phyloP scores from a whole-genome alignment of 2,888 invertebrate species.

The Epistrophe grossulariae region DNA sequence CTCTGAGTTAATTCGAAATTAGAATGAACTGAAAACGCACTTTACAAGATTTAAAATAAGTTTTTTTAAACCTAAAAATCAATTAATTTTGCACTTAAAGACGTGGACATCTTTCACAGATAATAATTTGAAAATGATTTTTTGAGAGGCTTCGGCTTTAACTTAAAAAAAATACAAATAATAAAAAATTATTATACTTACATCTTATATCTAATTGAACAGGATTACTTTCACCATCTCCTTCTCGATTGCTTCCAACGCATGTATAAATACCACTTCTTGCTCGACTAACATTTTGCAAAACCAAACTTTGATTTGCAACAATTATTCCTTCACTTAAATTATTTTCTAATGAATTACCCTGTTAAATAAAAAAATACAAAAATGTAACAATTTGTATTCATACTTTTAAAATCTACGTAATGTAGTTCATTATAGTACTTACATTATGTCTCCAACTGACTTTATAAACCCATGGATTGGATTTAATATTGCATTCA shows the following conservation, averaged over 20 bases:
- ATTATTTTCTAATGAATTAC: conserved; percentile 91
- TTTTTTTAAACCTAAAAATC: too few species aligned
- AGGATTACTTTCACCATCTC: conserved; percentile 94
- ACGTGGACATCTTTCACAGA: too few species aligned
- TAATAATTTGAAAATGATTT: too few species aligned
- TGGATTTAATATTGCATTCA: conserved; percentile 94
- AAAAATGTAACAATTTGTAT: too few species aligned
- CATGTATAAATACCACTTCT: conserved; percentile 94
- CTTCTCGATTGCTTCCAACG: conserved; percentile 94
- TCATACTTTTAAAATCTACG: too few species aligned
- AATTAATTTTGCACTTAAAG: too few species aligned
- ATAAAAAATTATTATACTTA: conserved; percentile 84
- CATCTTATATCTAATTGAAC: conserved; percentile 94
- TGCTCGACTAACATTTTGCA: conserved; percentile 91
- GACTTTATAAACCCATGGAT: conserved; percentile 92
- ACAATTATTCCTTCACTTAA: conserved; percentile 92
- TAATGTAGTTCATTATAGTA: too few species aligned
- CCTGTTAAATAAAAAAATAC: conserved; percentile 85
- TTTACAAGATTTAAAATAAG: too few species aligned
- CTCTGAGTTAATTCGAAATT: too few species aligned
- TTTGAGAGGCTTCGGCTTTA: too few species aligned
- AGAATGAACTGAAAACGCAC: too few species aligned
- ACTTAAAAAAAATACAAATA: too few species aligned
- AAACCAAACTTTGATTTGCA: conserved; percentile 94
- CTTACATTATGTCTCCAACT: conserved; percentile 91